Evolutionary conservation across 2,113 vertebrate genomes (phyloP), one percentile per base, ranked within the genome.

Genomic region (Callorhinus ursinus): DNA sequence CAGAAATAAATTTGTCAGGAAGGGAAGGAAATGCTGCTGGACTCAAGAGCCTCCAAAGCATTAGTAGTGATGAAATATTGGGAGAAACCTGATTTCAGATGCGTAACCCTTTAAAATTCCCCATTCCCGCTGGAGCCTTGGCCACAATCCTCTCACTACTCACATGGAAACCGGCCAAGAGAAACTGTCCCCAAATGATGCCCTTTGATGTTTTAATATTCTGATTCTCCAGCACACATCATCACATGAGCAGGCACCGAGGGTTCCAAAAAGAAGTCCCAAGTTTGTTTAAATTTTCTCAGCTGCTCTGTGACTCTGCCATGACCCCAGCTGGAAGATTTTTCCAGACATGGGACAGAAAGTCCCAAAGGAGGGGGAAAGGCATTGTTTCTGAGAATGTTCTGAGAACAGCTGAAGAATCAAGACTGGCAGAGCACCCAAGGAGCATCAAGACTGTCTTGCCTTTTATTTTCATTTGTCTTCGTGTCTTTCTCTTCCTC

Each of bases 1-100:
- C 88, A 95, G 90, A 98, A 98, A 97, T 96, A 98, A 11, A 94
- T 97, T 98, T 98, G 98, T 97, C 98, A 97, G 96, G 97, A 97
- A 99, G 98, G 97, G 98, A 97, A 98, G 96, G 96, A 98, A 98
- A 96, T 85, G 88, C 95, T 92, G 57, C 59, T 98, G 96, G 97
- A 98, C 98, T 69, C 92, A 61, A 95, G 85, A 90, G 82, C 69
- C 82, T 96, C 95, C 83, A 69, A 95, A 88, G 76, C 84, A 67
- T 81, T 96, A 86, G 26, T 8, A 59, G 92, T 22, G 61, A 96
- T 72, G 88, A 96, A 74, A 95, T 87, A 88, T 65, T 49, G 80
- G 92, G 88, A 96, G 96, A 98, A 96, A 92, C 18, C 69, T 42
- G 93, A 15, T 53, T 92, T 82, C 6, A 90, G 86, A 91, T 26